Base-by-base conservation (phyloP, 2,888 invertebrate genomes). In the Orthosia incerta region DNA sequence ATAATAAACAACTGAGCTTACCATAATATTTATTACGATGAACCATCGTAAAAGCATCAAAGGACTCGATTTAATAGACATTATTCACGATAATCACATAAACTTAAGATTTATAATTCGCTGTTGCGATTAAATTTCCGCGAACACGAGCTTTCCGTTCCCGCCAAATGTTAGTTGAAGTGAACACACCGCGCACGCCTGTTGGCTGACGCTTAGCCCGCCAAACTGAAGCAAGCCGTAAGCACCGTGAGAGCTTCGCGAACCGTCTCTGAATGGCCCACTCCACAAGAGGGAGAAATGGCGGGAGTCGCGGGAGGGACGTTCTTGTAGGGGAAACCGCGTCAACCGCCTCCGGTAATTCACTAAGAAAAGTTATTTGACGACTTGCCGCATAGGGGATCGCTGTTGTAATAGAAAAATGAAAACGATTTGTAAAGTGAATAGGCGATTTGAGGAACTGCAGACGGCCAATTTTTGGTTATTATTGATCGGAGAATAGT, bases 321-420 rank as follows among this genome's bases (percentile, higher is more conserved):
- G 92, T 89, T 90, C 92, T 86, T 92, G 92, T 94, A 95, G 96
- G 96, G 96, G 95, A 96, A 94, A 95, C 94, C 93, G 92, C 94
- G 92, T 90, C 95, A 92, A 94, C 93, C 93, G 94, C 94, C 95
- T 94, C 93, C 92, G 93, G 95, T 95, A 95, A 95, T 95, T 95
- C 95, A 94, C 94, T 94, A 96, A 96, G 95, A 96, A 96, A 96
- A 95, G 93, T 95, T 95, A 95, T 95, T 95, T 95, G 93, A 93
- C 91, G 93, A 94, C 92, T 89, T 90, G 92, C 90, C 88, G 90
- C 90, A 88, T 82, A 88, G 92, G 93, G 93, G 93, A 90, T 91
- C 89, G 87, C 79, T 85, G 85, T 85, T 82, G 89, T 89, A 89
- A 93, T 93, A 91, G 93, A 94, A 93, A 92, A 94, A 91, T 90